Base-by-base conservation (phyloP, 2,888 invertebrate species). In the Tetheella fluctuosa region DNA sequence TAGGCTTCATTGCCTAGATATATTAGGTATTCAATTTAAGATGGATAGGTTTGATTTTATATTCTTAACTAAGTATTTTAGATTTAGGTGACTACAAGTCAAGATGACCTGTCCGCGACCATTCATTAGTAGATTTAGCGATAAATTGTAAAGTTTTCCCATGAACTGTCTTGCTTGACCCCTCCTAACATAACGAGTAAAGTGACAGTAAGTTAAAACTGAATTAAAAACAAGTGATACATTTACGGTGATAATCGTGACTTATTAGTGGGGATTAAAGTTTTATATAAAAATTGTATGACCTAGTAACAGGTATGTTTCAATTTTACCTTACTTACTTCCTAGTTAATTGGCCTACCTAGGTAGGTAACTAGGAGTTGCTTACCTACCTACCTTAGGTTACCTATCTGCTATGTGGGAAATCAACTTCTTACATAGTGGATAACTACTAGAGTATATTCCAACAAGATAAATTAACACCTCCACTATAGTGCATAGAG, bases 151-250 rank as follows among this genome's bases (percentile, higher is more conserved):
- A 53, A 65, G 65, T 67, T 73, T 73, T 68, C 53, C 62, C 69
- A 69, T 69, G 68, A 71, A 71, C 65, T 28, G 48, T 57, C 60
- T 64, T 69, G 76, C 60, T 64, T 69, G 76, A 68, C 71, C 73
- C 48, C n/a, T 62, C 13, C 13, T 13, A 13, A 13, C 34, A 13
- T 34, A 62, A 65, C 68, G 64, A 20, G 3, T 20, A 20, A 48
- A 48, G 48, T 48, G 48, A 48, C 34, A 23, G 17, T 8, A 34
- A 17, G 6, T 20, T 4, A 55, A 55, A 25, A 54, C 20, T 3
- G 15, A 17, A 23, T 55, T 20, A 30, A 30, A 30, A 17, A n/a
- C 28, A 13, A 28, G 20, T 12, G 30, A 54, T 28, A 17, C 30
- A 5, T 55, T 34, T 34, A 34, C n/a, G 17, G 34, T 34, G 55